A percentile compares a stretch with the other conserved stretches of the same genome.
Evolutionary conservation across 2,888 invertebrate genomes (phyloP).

Genomic region (Aelia acuminata): DNA sequence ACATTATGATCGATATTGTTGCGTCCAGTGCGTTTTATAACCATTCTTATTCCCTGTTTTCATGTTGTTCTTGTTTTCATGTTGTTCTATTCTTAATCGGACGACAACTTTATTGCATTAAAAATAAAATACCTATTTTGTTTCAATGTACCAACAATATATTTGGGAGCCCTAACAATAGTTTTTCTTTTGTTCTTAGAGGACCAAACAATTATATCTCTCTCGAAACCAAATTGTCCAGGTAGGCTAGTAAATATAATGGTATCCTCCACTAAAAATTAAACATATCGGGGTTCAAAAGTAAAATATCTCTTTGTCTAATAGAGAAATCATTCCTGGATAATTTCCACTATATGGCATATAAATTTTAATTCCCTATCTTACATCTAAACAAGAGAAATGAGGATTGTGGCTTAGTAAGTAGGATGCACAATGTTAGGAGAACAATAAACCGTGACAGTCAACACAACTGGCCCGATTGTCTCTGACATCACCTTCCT

Average conservation of each 20-base stretch:
- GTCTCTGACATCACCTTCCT: not conserved
- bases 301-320: not conserved
- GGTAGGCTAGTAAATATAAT: too few relatives aligned
- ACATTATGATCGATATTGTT: not conserved
- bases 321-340: not conserved
- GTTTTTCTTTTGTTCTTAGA: too few relatives aligned
- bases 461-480: conserved; percentile 4
- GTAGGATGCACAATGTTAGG: not conserved
- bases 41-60: not conserved
- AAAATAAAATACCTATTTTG: too few relatives aligned
- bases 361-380: not conserved
- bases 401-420: not conserved
- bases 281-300: not conserved
- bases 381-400: not conserved
- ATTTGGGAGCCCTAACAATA: too few relatives aligned
- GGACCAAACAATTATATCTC: too few relatives aligned
- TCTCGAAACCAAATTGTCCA: too few relatives aligned
- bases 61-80: not conserved
- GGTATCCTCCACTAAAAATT: too few relatives aligned
- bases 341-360: not conserved
- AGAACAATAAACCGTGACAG: conserved; percentile 21
- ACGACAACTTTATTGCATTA: too few relatives aligned
- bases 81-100: too few relatives aligned
- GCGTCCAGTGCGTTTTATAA: not conserved
- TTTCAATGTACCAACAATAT: too few relatives aligned